These are phyloP conservation scores for Danaus plexippus DNA, from an alignment of 1,140 invertebrate species.

Conservation along the genomic window DNA sequence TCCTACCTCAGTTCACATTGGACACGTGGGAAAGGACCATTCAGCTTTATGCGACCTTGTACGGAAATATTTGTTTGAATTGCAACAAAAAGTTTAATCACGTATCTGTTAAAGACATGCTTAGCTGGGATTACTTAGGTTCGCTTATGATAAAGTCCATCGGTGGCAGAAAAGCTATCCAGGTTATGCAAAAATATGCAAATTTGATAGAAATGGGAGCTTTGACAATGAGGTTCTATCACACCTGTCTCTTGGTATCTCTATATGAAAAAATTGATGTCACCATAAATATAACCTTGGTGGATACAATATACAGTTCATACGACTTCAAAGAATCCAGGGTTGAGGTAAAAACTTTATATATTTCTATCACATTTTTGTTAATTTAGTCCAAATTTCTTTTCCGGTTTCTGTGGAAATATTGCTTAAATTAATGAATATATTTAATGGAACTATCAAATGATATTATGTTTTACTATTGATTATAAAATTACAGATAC, in stretches of 20 bases:
- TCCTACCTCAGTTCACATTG: constrained; percentile 64
- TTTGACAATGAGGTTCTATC: constrained; percentile 63
- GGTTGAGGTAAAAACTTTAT: constrained; percentile 43
- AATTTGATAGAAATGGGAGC: constrained; percentile 52
- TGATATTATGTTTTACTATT: no score
- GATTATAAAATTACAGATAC: constrained; percentile 42
- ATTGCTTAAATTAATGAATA: no score
- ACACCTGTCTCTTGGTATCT: constrained; percentile 53
- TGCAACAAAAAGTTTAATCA: constrained; percentile 64
- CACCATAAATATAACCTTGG: constrained; percentile 43
- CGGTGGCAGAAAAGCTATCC: constrained; percentile 60
- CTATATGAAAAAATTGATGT: constrained; percentile 63
- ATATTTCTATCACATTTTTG: no score
- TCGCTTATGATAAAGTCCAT: constrained; percentile 64
- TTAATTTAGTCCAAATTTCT: neutral
- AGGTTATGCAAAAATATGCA: constrained; percentile 53
- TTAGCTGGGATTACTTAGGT: constrained; percentile 66
- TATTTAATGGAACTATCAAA: no score
- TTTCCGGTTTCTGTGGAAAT: neutral
- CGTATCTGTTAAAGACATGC: constrained; percentile 54
- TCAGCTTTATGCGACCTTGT: constrained; percentile 57
- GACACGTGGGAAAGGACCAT: constrained; percentile 62
- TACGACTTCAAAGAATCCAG: constrained; percentile 57
- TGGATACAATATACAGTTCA: constrained; percentile 59
- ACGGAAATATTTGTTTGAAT: constrained; percentile 65